A percentile compares a stretch with the other conserved stretches of the same genome.
These are phyloP conservation scores for Nothoprocta pentlandii DNA, from an alignment of 2,113 vertebrate species.

Conservation along the genomic window DNA sequence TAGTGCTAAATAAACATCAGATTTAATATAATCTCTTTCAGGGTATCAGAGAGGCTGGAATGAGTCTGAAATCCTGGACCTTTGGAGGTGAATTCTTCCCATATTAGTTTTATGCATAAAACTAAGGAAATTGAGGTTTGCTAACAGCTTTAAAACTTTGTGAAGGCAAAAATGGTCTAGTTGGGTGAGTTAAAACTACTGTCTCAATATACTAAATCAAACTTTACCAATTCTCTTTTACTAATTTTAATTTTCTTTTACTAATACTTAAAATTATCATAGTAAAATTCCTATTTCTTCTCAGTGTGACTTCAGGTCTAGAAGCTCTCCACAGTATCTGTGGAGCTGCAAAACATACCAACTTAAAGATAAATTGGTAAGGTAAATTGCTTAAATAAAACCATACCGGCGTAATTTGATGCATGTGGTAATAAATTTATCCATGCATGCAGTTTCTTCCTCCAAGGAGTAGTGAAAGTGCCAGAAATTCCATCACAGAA, in stretches of 20 bases:
- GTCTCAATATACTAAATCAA: neutral
- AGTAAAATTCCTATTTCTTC: neutral
- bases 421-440: neutral
- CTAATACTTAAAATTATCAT: neutral
- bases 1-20: neutral
- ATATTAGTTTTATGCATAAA: neutral
- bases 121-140: neutral
- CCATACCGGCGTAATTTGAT: accelerated
- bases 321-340: neutral
- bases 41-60: neutral
- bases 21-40: neutral
- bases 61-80: neutral
- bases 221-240: neutral
- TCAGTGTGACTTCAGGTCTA: neutral
- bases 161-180: neutral
- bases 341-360: neutral
- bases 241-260: too few relatives aligned
- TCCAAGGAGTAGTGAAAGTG: neutral
- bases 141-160: neutral
- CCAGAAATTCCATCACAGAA: neutral
- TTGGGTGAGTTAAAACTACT: neutral
- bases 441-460: neutral
- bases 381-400: neutral
- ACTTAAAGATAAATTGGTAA: neutral
- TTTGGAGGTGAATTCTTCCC: neutral